phyloP scores from a whole-genome alignment of 2,797 vertebrate genomes.

The Zalophus californianus region DNA sequence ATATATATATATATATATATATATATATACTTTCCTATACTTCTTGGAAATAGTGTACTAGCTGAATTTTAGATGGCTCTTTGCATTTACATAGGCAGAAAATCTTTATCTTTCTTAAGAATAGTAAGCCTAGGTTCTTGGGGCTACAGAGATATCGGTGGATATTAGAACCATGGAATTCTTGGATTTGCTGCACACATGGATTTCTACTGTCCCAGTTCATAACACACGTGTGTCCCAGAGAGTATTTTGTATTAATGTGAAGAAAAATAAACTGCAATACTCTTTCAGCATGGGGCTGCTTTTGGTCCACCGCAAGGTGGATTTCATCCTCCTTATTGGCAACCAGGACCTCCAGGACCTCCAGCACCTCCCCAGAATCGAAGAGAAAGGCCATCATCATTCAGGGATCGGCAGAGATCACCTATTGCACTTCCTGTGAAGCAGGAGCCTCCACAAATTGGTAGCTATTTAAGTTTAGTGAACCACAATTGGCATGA shows the following conservation, averaged over 20 bases:
- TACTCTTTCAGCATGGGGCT: constrained; percentile 95
- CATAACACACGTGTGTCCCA: constrained; percentile 83
- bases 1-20: too few species aligned
- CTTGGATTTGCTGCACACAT: constrained; percentile 86
- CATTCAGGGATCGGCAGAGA: constrained; percentile 96
- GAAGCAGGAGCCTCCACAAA: constrained; percentile 94
- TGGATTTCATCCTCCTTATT: constrained; percentile 96
- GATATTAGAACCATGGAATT: constrained; percentile 82
- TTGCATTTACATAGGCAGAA: constrained; percentile 57
- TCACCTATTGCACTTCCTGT: constrained; percentile 96
- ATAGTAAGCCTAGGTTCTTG: constrained; percentile 73
- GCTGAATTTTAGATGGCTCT: constrained; percentile 57
- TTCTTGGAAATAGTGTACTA: constrained; percentile 57
- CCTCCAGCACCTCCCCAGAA: constrained; percentile 95
- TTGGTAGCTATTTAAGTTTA: constrained; percentile 91
- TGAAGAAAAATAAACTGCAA: constrained; percentile 91
- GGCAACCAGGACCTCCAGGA: constrained; percentile 96
- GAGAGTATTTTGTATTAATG: constrained; percentile 82
- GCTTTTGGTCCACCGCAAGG: constrained; percentile 94
- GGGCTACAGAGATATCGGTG: constrained; percentile 75
- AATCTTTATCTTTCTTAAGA: constrained; percentile 60
- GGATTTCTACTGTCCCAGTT: constrained; percentile 87
- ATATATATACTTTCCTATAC: constrained; percentile 17
- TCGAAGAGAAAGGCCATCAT: constrained; percentile 94
- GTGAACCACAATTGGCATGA: constrained; percentile 69